phyloP scores from a whole-genome alignment of 2,888 invertebrate species.

The Nebria salina region DNA sequence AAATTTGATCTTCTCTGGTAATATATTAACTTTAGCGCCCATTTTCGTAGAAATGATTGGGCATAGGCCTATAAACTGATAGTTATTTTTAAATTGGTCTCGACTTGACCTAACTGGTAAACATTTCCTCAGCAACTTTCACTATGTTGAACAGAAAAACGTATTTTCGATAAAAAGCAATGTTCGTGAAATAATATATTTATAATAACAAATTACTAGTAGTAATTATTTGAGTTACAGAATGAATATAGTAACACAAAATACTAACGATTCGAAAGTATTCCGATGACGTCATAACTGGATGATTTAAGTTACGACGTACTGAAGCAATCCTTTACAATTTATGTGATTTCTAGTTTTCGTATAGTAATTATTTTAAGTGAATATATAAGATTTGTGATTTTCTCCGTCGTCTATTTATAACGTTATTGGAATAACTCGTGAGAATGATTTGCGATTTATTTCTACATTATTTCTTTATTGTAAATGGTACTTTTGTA shows the following conservation, averaged over 20 bases:
- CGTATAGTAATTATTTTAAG: not conserved
- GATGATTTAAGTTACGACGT: not conserved
- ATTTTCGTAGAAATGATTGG: not conserved
- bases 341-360: not conserved
- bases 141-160: not conserved
- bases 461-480: not conserved
- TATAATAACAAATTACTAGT: not conserved
- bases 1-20: not conserved
- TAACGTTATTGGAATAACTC: not conserved
- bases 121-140: not conserved
- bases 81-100: not conserved
- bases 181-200: not conserved
- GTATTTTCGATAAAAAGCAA: slow-evolving; percentile 1
- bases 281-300: slow-evolving; percentile 19
- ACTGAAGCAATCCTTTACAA: not conserved
- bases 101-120: not conserved
- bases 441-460: not conserved
- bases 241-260: not conserved
- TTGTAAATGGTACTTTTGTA: not conserved
- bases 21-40: not conserved
- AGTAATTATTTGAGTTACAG: not conserved
- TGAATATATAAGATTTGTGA: not conserved
- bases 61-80: not conserved
- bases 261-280: not conserved
- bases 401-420: not conserved